A percentile compares a stretch with the other conserved stretches of the same genome.
Conservation (phyloP, 1,140 invertebrate genomes). For the Alviniconcha marisindica region DNA sequence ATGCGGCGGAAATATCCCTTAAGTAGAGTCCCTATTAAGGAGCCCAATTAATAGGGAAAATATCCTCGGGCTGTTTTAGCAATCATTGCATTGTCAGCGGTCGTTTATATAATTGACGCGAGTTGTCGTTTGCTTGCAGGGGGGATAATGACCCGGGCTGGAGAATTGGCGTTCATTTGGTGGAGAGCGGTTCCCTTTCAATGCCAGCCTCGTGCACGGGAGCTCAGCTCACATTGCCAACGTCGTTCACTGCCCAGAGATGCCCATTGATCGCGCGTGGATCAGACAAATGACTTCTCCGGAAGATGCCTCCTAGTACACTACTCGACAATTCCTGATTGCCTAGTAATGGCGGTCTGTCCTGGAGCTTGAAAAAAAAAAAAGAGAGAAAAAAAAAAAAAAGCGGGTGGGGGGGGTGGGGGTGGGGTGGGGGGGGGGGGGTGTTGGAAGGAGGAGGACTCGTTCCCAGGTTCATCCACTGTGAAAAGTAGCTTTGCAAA, state of each 20-base stretch:
- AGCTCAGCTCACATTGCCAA: slow-evolving; percentile 23
- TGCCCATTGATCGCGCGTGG: slow-evolving; percentile 22
- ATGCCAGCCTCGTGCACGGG: slow-evolving; percentile 7
- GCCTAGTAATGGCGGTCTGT: too few species aligned
- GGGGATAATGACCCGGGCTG: slow-evolving; percentile 31
- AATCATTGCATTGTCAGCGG: slow-evolving; percentile 42
- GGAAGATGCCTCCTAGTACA: neutral
- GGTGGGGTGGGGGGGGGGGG: too few species aligned
- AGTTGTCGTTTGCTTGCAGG: slow-evolving; percentile 43
- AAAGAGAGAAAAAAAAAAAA: too few species aligned
- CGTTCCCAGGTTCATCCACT: too few species aligned
- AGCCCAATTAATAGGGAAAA: slow-evolving; percentile 37
- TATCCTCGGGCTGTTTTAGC: slow-evolving; percentile 41
- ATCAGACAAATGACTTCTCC: slow-evolving; percentile 23
- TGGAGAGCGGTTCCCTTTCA: neutral
- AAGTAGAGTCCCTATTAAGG: slow-evolving; percentile 42
- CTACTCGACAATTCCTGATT: slow-evolving; percentile 12
- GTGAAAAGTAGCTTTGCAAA: too few species aligned
- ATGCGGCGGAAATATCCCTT: slow-evolving; percentile 42
- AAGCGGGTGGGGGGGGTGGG: too few species aligned
- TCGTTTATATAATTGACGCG: slow-evolving; percentile 44
- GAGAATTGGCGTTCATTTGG: slow-evolving; percentile 37
- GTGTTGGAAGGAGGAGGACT: too few species aligned
- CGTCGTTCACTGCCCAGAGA: neutral
- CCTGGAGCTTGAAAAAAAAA: too few species aligned